phyloP scores from a whole-genome alignment of 2,113 vertebrate species.

The Callionymus lyra region DNA sequence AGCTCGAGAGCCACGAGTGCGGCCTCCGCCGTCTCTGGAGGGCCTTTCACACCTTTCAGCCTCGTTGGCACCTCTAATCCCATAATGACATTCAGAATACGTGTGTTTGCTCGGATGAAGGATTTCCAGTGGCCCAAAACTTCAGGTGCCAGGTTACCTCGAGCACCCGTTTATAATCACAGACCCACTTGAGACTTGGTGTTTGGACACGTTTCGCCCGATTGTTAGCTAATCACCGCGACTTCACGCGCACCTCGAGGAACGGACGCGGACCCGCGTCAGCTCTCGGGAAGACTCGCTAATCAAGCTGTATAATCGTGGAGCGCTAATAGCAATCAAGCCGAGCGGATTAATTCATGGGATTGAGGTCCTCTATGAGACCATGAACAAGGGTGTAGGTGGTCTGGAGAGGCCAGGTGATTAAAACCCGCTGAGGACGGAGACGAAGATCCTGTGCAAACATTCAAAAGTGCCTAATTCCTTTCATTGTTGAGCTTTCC shows the following conservation, averaged over 20 bases:
- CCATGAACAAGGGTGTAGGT: constrained; percentile 74
- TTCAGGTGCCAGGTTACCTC: constrained; percentile 59
- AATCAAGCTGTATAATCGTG: constrained; percentile 75
- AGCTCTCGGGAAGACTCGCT: constrained; percentile 65
- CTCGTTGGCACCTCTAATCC: constrained; percentile 61
- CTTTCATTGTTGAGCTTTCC: constrained; percentile 47
- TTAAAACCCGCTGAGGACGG: constrained; percentile 62
- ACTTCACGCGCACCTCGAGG: constrained; percentile 70
- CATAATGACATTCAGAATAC: constrained; percentile 59
- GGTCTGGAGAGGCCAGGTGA: constrained; percentile 74
- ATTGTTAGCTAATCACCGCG: constrained; percentile 71
- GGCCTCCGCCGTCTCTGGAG: constrained; percentile 44
- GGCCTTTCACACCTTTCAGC: constrained; percentile 43
- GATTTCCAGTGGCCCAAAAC: constrained; percentile 42
- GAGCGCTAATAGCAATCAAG: constrained; percentile 70
- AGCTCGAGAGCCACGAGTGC: constrained; percentile 37
- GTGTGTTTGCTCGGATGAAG: constrained; percentile 53
- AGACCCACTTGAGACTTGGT: constrained; percentile 69
- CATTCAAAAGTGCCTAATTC: constrained; percentile 66
- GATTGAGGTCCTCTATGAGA: constrained; percentile 67
- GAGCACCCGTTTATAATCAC: constrained; percentile 74
- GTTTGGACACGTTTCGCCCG: constrained; percentile 51
- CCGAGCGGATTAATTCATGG: constrained; percentile 66
- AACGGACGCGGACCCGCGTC: constrained; percentile 51
- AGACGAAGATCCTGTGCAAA: constrained; percentile 72